Base-by-base conservation (phyloP, 2,797 vertebrate genomes). In the Enteromius unitaeniatus region DNA sequence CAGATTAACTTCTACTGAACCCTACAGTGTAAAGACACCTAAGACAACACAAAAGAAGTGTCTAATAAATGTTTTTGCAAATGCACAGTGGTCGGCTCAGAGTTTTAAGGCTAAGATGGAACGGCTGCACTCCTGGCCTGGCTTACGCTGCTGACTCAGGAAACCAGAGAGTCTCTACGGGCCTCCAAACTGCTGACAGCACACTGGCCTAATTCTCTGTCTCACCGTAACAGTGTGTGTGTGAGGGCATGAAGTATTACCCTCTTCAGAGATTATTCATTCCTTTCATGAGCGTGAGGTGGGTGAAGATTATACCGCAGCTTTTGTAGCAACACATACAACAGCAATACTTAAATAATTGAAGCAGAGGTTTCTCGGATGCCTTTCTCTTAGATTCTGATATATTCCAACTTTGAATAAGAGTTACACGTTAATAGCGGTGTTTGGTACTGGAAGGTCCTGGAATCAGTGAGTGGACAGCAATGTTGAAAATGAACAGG, bases 171-270 rank as follows among this genome's bases (percentile, higher is more conserved):
- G 42, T 47, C 87, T 84, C 87, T 62, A 40, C 45, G 69, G 74
- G 72, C 51, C 55, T 75, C 55, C 79, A 83, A 85, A 81, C 11
- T 65, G 86, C 87, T 87, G 84, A 88, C 86, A 70, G 77, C 78
- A 84, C 37, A 79, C 68, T 67, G 83, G 58, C 83, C 77, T 79
- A 84, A 74, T 84, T 81, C 53, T 78, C 34, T 40, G 37, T 60
- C 15, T 34, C 77, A 62, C n/a, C 67, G 47, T 65, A 75, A 65
- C 40, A 62, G 47, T 81, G 72, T 72, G 51, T 60, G 78, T 64
- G 62, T 28, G 70, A 74, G 76, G 84, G 17, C 58, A 79, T 80
- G 34, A 45, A 42, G 51, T 76, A 83, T 85, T 80, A 80, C 62
- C 75, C 83, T 81, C 28, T 73, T 51, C 31, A 55, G 26, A 82